Percentiles rank a stretch among this genome's conserved stretches.
Evolutionary conservation across 1,140 invertebrate species (phyloP).

Genomic region (Microplitis demolitor): DNA sequence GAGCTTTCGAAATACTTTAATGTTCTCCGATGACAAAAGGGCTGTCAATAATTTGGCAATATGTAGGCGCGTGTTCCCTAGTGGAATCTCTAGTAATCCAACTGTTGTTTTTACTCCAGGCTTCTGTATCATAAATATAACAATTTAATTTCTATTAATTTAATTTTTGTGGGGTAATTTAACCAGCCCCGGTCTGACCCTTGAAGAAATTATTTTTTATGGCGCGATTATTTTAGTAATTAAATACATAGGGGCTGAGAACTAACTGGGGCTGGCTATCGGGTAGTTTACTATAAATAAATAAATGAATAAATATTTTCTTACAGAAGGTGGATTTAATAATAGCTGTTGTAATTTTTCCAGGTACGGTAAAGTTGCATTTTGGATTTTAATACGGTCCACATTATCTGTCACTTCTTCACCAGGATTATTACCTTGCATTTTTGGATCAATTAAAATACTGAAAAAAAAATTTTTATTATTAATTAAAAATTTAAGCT

Average conservation of each 20-base stretch:
- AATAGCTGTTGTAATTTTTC: slow-evolving; percentile 75
- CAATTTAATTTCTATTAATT: no score
- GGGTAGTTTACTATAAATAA: no score
- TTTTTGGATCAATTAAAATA: slow-evolving; percentile 27
- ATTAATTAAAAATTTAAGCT: neutral
- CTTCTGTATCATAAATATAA: slow-evolving; percentile 56
- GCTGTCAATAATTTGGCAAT: slow-evolving; percentile 75
- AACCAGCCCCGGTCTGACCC: no score
- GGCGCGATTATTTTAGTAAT: no score
- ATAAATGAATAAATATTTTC: slow-evolving; percentile 23
- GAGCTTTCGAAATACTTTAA: slow-evolving; percentile 63
- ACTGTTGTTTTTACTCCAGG: slow-evolving; percentile 68
- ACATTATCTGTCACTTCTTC: slow-evolving; percentile 48
- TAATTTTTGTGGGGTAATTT: no score
- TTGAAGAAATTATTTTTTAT: slow-evolving; percentile 3
- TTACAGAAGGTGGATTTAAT: slow-evolving; percentile 75
- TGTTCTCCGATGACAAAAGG: slow-evolving; percentile 71
- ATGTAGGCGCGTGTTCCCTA: slow-evolving; percentile 78
- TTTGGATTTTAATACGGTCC: slow-evolving; percentile 54
- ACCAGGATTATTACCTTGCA: slow-evolving; percentile 36
- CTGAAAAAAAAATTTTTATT: slow-evolving; percentile 27
- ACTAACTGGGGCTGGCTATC: no score
- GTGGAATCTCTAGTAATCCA: slow-evolving; percentile 71
- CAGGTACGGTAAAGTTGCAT: slow-evolving; percentile 70
- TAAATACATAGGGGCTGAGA: no score